A percentile compares a stretch with the other conserved stretches of the same genome.
Evolutionary conservation across 64 coral and sea anemone genomes (phyloP).

Genomic region (Pocillopora damicornis): DNA sequence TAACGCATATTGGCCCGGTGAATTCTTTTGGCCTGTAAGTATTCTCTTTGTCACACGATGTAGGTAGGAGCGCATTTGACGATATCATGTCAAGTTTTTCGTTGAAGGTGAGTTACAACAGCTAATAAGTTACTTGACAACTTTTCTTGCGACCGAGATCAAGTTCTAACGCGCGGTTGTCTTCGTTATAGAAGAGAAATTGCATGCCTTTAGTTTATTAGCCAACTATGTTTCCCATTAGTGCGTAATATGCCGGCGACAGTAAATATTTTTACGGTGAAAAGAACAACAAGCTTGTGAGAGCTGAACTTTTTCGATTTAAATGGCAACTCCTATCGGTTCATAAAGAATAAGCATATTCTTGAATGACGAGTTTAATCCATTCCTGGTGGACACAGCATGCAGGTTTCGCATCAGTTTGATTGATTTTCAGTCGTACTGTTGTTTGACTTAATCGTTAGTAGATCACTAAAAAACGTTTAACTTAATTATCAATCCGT

Average conservation of each 20-base stretch:
- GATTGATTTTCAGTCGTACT: too few species aligned
- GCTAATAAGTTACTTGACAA: not conserved
- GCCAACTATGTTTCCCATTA: too few species aligned
- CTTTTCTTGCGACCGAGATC: not conserved
- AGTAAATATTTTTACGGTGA: too few species aligned
- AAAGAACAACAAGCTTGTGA: too few species aligned
- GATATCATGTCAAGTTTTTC: constrained; percentile 10
- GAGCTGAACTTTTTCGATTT: too few species aligned
- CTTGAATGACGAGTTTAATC: not conserved
- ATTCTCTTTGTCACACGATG: constrained; percentile 7
- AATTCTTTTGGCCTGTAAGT: not conserved
- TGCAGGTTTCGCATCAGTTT: too few species aligned
- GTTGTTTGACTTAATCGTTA: not conserved
- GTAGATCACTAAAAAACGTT: not conserved
- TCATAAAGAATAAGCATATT: not conserved
- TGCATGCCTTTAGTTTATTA: too few species aligned
- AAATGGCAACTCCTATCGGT: too few species aligned
- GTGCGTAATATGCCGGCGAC: too few species aligned
- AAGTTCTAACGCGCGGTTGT: not conserved
- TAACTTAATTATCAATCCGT: not conserved
- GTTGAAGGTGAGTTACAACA: constrained; percentile 23
- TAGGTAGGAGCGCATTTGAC: not conserved
- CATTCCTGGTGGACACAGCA: not conserved
- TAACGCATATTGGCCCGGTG: not conserved
- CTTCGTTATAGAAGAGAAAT: too few species aligned